A percentile compares a stretch with the other conserved stretches of the same genome.
Evolutionary conservation across 2,113 vertebrate genomes (phyloP).

Genomic region (Hymenochirus boettgeri): DNA sequence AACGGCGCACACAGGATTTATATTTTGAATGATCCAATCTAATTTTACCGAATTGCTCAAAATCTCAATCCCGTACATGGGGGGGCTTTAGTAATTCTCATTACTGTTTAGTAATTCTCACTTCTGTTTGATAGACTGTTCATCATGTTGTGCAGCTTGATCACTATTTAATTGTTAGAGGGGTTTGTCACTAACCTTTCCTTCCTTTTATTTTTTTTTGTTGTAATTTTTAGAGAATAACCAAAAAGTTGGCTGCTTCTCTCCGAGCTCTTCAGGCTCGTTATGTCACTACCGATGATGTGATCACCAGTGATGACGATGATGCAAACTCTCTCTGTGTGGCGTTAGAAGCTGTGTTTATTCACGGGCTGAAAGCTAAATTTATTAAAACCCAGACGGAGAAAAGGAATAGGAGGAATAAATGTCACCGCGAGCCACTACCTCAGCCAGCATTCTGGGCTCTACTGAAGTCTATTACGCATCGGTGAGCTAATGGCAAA

Average conservation of each 20-base stretch:
- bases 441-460: slow-evolving; percentile 92
- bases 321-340: slow-evolving; percentile 88
- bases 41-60: too few relatives aligned
- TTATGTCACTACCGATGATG: slow-evolving; percentile 72
- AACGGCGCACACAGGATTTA: too few relatives aligned
- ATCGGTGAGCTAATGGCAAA: slow-evolving; percentile 66
- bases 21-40: too few relatives aligned
- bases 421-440: slow-evolving; percentile 59
- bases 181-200: too few relatives aligned
- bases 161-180: too few relatives aligned
- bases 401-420: slow-evolving; percentile 63
- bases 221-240: slow-evolving; percentile 67
- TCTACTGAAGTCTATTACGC: slow-evolving; percentile 86
- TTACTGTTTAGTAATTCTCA: too few relatives aligned
- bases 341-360: slow-evolving; percentile 84
- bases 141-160: too few relatives aligned
- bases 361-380: slow-evolving; percentile 85
- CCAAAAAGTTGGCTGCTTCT: slow-evolving; percentile 78
- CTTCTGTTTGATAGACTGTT: too few relatives aligned
- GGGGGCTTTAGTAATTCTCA: too few relatives aligned
- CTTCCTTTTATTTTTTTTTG: too few relatives aligned
- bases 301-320: slow-evolving; percentile 84
- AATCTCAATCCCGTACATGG: too few relatives aligned
- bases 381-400: slow-evolving; percentile 67
- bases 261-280: slow-evolving; percentile 88